Percentiles rank a stretch among this genome's conserved stretches.
phyloP scores from a whole-genome alignment of 2,113 vertebrate genomes.

The Nanorana parkeri region DNA sequence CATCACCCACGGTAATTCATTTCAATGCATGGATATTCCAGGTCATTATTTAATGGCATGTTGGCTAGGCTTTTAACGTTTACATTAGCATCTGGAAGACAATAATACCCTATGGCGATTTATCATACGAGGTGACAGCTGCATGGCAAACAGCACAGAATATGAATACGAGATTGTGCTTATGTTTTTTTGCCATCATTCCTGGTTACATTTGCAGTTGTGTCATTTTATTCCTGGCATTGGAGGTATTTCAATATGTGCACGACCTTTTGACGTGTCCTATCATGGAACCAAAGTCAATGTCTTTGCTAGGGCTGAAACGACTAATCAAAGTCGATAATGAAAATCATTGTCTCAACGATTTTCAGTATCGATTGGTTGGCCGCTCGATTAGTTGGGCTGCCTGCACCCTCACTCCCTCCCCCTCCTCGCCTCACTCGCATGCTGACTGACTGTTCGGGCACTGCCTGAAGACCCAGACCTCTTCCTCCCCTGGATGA shows the following conservation, averaged over 20 bases:
- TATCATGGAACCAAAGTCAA: too few species aligned
- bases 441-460: too few species aligned
- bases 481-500: too few species aligned
- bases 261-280: too few species aligned
- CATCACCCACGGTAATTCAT: neutral
- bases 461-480: too few species aligned
- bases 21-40: neutral
- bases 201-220: neutral
- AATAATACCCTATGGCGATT: neutral
- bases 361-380: too few species aligned
- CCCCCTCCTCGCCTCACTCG: too few species aligned
- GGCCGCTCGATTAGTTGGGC: too few species aligned
- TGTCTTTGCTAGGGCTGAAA: too few species aligned
- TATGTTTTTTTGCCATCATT: neutral
- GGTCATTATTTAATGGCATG: neutral
- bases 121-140: constrained; percentile 3
- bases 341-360: too few species aligned
- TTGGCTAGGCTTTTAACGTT: neutral
- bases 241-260: neutral
- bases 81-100: constrained; percentile 7
- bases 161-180: neutral
- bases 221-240: neutral
- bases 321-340: too few species aligned
- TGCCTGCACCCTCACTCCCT: too few species aligned
- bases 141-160: neutral